phyloP scores from a whole-genome alignment of 2,797 vertebrate species.

The Tragopan temminckii region DNA sequence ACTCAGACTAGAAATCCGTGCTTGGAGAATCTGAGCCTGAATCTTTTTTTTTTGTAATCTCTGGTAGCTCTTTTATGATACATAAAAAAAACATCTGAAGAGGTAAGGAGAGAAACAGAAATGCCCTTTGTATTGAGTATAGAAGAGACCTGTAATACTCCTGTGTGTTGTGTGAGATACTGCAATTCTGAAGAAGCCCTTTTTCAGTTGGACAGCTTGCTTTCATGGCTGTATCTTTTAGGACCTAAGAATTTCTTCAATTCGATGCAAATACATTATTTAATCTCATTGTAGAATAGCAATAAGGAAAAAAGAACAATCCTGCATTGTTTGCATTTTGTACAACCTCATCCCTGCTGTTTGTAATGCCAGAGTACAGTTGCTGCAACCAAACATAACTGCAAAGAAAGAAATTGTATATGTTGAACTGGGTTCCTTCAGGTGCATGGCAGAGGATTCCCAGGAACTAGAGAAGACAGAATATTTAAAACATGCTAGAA shows the following conservation, averaged over 20 bases:
- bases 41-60: background rate
- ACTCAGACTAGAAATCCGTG: background rate
- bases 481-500: background rate
- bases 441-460: background rate
- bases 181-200: background rate
- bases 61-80: background rate
- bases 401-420: background rate
- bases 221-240: background rate
- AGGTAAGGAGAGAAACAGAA: background rate
- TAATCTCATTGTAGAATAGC: background rate
- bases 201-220: background rate
- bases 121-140: background rate
- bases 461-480: background rate
- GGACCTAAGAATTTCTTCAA: background rate
- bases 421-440: slow-evolving; percentile 14
- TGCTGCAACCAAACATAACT: background rate
- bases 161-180: background rate
- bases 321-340: background rate
- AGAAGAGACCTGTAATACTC: background rate
- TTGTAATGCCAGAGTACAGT: slow-evolving; percentile 26
- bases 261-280: background rate
- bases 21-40: background rate
- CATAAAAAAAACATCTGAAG: background rate
- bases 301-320: background rate
- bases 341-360: slow-evolving; percentile 24